Evolutionary conservation across 2,888 invertebrate genomes (phyloP).

Genomic region (Coelopa pilipes): DNA sequence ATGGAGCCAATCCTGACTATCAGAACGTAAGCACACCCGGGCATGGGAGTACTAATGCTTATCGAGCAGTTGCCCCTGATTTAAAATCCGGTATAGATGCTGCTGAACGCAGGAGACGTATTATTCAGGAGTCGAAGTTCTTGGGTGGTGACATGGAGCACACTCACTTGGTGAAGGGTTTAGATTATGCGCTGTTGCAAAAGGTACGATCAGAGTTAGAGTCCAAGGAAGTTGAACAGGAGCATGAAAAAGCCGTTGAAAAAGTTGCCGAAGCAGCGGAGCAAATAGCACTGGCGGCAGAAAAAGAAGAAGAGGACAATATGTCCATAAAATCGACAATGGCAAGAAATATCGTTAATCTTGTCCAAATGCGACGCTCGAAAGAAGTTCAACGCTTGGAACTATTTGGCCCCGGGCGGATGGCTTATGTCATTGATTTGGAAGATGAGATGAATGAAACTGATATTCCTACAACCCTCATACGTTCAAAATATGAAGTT

Average conservation of each 20-base stretch:
- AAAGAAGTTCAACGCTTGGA: constrained; percentile 86
- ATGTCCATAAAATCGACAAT: constrained; percentile 73
- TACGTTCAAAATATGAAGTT: constrained; percentile 91
- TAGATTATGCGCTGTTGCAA: constrained; percentile 91
- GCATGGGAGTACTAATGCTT: constrained; percentile 64
- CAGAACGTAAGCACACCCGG: constrained; percentile 80
- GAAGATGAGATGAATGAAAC: constrained; percentile 88
- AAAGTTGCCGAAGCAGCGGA: constrained; percentile 56
- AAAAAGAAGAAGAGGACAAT: constrained; percentile 76
- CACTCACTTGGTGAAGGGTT: constrained; percentile 98
- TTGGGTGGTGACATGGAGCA: constrained; percentile 99
- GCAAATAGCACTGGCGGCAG: constrained; percentile 66
- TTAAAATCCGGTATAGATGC: constrained; percentile 93
- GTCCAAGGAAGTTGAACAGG: constrained; percentile 77
- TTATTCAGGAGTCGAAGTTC: constrained; percentile 99
- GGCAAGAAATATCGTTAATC: constrained; percentile 76
- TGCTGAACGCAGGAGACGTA: constrained; percentile 91
- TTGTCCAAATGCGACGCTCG: constrained; percentile 71
- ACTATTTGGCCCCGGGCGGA: constrained; percentile 92
- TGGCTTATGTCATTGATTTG: constrained; percentile 98
- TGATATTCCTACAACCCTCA: constrained; percentile 95
- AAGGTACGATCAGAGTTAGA: constrained; percentile 93
- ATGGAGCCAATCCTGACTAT: constrained; percentile 84
- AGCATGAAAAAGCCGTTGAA: constrained; percentile 76
- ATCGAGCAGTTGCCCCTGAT: constrained; percentile 95